Base-by-base conservation (phyloP, 2,888 invertebrate species). In the Drosophila kambysellisi region DNA sequence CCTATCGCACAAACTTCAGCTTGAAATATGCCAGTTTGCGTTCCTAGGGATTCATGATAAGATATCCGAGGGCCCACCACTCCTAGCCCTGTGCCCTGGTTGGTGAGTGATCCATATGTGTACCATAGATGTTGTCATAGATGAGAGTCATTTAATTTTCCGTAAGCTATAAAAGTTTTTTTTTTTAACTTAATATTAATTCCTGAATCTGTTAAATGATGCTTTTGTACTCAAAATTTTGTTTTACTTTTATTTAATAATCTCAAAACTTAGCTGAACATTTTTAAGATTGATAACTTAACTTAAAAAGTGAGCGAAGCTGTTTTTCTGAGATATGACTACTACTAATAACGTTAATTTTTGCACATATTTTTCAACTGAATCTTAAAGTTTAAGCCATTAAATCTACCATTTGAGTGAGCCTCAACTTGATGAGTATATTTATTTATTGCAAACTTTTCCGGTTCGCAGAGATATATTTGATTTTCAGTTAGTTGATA, bases 401-500 rank as follows among this genome's bases (percentile, higher is more conserved):
- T 37, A 37, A 4, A n/a, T 29, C 29, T 29, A 20, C 17, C 25
- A 33, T 46, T 48, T 35, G 37, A 53, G 20, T 66, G 30, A 25
- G 65, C 25, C 25, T 25, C 2, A 25, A 50, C 41, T 43, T 41
- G 25, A 57, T 58, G 50, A 37, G 11, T 9, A 25, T 17, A 57
- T 8, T n/a, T 39, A 60, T 52, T 39, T 20, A 20, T 3, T 20
- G 37, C 5, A 4, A 51, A 30, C 20, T 51, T 25, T 29, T 3
- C 25, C 29, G 60, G 20, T 11, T 32, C 3, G 25, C 32, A 12
- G 2, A 50, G 25, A 25, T 48, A 20, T 57, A 58, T 46, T 35
- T 35, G n/a, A 20, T 41, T 41, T 56, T 6, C 32, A 70, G 17
- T 62, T 37, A 53, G 33, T 32, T 35, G 52, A 46, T 35, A 53